Evolutionary conservation across 2,113 vertebrate genomes (phyloP), one percentile per base, ranked within the genome.

Genomic region (Nibea coibor): DNA sequence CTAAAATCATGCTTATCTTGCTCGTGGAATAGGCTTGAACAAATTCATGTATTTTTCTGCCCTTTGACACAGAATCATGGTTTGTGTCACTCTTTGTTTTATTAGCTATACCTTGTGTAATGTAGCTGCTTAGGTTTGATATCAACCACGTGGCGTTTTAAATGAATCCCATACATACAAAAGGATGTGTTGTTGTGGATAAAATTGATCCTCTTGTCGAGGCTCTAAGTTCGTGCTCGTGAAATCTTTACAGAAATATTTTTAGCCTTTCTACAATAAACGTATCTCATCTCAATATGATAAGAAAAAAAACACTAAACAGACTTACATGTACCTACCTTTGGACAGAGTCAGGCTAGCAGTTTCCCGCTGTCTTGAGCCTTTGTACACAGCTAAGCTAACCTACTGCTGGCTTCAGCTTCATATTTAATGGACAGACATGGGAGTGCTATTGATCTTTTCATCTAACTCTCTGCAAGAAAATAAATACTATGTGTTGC

Each of bases 11-110:
- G 39, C 24, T 39, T 17, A n/a, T 53, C 15, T 5, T 57, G 68
- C 20, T 39, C 26, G 0, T 28, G 16, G 28, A 3, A 56, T 17
- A 22, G 8, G 10, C 22, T 61, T 10, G 2, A 35, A 31, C 31
- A 42, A 22, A 47, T 51, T 48, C 6, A 20, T 28, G 14, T 9
- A 11, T 73, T 73, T 68, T 62, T 82, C 28, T 64, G 51, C 31
- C 24, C 24, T 58, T 22, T 59, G 59, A 57, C 12, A 59, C 31
- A 61, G 53, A 50, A 68, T 43, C 26, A 47, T 65, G 59, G 1
- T 50, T 72, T 59, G 14, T 77, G 22, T 31, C 61, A 43, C 12
- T 47, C 11, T 35, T 47, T 22, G 43, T 59, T 67, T 47, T 12
- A 47, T 48, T 31, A 10, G 24, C 50, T n/a, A 62, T n/a, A 7